These are phyloP conservation scores for Cairina moschata DNA, from an alignment of 2,113 vertebrate genomes.

Conservation along the genomic window DNA sequence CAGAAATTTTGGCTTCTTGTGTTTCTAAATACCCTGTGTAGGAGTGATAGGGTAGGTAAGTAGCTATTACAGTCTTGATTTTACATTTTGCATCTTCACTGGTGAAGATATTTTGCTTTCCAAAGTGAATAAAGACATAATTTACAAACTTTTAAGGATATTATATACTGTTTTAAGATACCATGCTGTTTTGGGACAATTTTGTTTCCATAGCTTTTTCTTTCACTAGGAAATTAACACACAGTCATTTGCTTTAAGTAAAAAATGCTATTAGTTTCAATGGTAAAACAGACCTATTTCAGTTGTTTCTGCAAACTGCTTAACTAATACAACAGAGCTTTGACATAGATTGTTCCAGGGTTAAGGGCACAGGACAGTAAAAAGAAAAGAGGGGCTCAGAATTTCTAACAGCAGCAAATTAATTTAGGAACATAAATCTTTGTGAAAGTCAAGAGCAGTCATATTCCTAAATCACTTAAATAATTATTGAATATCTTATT, in stretches of 20 bases:
- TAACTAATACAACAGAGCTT: background rate
- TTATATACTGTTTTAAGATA: background rate
- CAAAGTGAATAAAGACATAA: slow-evolving; percentile 56
- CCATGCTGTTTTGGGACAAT: background rate
- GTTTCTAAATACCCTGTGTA: slow-evolving; percentile 59
- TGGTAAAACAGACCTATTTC: background rate
- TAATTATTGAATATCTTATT: background rate
- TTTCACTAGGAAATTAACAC: background rate
- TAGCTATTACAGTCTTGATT: slow-evolving; percentile 66
- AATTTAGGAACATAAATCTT: background rate
- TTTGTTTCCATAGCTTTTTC: background rate
- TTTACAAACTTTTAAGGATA: slow-evolving; percentile 52
- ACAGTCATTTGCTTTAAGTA: slow-evolving; percentile 26
- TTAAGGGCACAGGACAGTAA: background rate
- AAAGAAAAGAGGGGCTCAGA: background rate
- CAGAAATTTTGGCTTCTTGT: slow-evolving; percentile 58
- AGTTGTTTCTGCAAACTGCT: background rate
- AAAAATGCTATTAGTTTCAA: background rate
- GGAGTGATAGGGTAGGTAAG: slow-evolving; percentile 44
- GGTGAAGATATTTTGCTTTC: slow-evolving; percentile 55
- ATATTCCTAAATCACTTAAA: background rate
- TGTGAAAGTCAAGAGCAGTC: background rate
- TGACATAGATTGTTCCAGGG: background rate
- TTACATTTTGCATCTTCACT: slow-evolving; percentile 63
- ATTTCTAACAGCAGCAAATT: background rate